Conservation (phyloP, 1,140 invertebrate genomes). For the Sarcophaga peregrina region DNA sequence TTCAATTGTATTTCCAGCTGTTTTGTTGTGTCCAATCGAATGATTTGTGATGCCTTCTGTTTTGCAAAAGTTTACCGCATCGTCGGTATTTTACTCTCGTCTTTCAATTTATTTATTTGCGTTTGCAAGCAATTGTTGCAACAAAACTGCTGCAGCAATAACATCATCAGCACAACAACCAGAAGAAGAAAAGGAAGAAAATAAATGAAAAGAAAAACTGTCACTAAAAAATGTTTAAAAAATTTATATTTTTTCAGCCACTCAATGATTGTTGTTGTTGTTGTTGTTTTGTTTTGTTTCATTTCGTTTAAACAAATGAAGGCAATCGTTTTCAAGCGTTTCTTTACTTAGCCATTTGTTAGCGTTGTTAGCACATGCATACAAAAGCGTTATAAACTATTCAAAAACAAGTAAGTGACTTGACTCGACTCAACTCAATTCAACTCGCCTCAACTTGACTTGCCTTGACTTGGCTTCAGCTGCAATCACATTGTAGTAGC, state of each 20-base stretch:
- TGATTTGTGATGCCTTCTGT: conserved; percentile 45
- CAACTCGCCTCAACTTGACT: neutral
- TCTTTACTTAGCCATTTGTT: neutral
- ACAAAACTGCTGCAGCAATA: neutral
- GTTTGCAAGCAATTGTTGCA: neutral
- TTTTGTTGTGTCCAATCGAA: conserved; percentile 42
- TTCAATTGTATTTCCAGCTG: conserved; percentile 5
- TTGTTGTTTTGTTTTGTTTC: neutral
- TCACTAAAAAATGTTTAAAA: neutral
- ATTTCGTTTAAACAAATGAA: neutral
- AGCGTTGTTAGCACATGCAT: neutral
- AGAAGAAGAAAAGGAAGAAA: neutral
- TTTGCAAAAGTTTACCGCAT: conserved; percentile 19
- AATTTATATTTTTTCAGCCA: neutral
- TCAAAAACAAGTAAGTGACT: neutral
- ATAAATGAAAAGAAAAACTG: neutral
- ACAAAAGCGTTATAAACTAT: conserved; percentile 2
- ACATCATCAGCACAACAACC: neutral
- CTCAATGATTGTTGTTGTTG: neutral
- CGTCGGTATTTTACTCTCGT: conserved; percentile 16
- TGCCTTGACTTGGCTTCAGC: neutral
- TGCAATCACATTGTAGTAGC: too few species aligned
- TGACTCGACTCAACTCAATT: neutral
- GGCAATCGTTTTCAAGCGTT: neutral
- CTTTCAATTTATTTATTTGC: conserved; percentile 4